Conservation (phyloP, 2,888 invertebrate species). For the Timema cristinae region DNA sequence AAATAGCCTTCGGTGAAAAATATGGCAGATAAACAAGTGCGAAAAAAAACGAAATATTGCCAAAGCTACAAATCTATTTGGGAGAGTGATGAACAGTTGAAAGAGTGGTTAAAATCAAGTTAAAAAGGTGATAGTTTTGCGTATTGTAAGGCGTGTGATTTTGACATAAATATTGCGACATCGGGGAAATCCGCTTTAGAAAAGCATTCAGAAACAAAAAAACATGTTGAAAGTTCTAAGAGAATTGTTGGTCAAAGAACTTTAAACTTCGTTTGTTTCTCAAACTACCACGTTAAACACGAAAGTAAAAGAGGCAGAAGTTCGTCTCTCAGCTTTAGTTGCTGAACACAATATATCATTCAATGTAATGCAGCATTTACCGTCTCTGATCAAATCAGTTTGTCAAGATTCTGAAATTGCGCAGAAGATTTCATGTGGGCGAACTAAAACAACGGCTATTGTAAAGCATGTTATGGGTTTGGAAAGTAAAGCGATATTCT, state of each 20-base stretch:
- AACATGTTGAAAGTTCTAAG: neutral
- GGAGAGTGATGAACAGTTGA: too few relatives aligned
- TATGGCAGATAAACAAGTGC: too few relatives aligned
- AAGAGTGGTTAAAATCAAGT: too few relatives aligned
- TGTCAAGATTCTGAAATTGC: constrained; percentile 34
- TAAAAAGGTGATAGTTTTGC: neutral
- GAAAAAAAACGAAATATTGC: too few relatives aligned
- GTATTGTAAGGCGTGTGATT: neutral
- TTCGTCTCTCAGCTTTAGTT: constrained; percentile 7
- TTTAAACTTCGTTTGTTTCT: constrained; percentile 5
- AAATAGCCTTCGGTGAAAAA: too few relatives aligned
- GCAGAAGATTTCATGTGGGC: constrained; percentile 29
- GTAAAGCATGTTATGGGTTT: constrained; percentile 21
- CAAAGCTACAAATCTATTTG: too few relatives aligned
- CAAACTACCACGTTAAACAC: constrained; percentile 9
- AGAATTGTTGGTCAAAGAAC: neutral
- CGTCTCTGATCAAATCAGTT: constrained; percentile 30
- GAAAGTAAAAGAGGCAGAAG: constrained; percentile 6
- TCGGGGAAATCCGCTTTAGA: neutral
- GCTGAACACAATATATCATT: constrained; percentile 30
- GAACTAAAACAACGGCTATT: constrained; percentile 33
- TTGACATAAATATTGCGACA: neutral
- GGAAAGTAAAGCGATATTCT: constrained; percentile 29
- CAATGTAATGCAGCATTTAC: constrained; percentile 32
- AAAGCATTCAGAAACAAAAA: neutral